Percentiles rank a stretch among this genome's conserved stretches.
Conservation (phyloP, 2,888 invertebrate genomes). For the Callyntrura sp. region DNA sequence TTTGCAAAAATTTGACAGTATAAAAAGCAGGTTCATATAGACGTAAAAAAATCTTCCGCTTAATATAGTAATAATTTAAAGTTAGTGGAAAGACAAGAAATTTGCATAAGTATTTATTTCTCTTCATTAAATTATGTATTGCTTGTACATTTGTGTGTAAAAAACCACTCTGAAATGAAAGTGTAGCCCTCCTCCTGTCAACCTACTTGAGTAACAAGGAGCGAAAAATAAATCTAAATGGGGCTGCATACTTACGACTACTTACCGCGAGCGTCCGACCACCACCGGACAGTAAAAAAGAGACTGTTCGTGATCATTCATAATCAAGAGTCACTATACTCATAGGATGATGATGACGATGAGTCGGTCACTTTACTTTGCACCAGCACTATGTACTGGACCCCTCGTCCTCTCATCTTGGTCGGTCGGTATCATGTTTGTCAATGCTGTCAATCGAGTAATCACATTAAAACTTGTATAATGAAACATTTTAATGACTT, state of each 20-base stretch:
- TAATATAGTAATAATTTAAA: conserved; percentile 49
- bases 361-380: conserved; percentile 35
- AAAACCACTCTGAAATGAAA: conserved; percentile 35
- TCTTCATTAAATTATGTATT: conserved; percentile 24
- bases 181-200: conserved; percentile 10
- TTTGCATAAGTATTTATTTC: conserved; percentile 56
- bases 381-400: neutral
- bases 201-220: neutral
- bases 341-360: neutral
- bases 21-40: conserved; percentile 13
- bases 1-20: conserved; percentile 54
- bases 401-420: neutral
- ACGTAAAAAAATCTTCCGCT: neutral
- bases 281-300: neutral
- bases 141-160: conserved; percentile 15
- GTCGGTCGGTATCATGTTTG: conserved; percentile 27
- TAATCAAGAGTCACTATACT: neutral
- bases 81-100: conserved; percentile 43
- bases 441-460: conserved; percentile 51
- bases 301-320: neutral
- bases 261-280: neutral
- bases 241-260: neutral
- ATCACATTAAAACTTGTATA: conserved; percentile 72
- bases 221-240: neutral
- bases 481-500: conserved; percentile 70